Conservation (phyloP, 1,140 invertebrate genomes). For the Antheraea mylitta region DNA sequence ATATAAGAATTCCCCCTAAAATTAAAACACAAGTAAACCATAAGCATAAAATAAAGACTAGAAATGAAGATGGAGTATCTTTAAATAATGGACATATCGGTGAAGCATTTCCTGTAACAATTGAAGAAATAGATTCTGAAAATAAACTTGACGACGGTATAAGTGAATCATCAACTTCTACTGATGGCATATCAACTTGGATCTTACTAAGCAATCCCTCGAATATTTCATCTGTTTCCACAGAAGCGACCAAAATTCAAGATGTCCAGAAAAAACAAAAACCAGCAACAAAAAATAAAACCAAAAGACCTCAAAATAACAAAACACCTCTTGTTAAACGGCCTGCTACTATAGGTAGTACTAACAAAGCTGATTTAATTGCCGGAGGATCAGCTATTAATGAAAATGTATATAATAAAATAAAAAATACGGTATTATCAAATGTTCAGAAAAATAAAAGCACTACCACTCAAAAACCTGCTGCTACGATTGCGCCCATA, state of each 20-base stretch:
- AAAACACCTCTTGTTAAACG: constrained; percentile 43
- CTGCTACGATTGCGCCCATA: constrained; percentile 38
- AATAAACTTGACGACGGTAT: constrained; percentile 67
- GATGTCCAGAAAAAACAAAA: constrained; percentile 60
- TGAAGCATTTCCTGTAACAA: constrained; percentile 79
- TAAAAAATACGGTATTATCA: constrained; percentile 73
- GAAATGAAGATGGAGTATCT: constrained; percentile 60
- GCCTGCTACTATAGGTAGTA: constrained; percentile 62
- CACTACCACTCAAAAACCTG: constrained; percentile 34
- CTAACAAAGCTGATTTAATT: constrained; percentile 74
- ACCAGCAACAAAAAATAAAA: constrained; percentile 58
- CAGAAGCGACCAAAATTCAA: constrained; percentile 62
- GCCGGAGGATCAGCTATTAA: constrained; percentile 75
- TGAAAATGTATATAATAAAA: constrained; percentile 75
- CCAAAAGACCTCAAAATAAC: constrained; percentile 52
- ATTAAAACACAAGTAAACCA: constrained; percentile 76
- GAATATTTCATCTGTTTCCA: constrained; percentile 50
- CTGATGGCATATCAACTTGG: constrained; percentile 87
- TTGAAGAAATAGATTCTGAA: constrained; percentile 76
- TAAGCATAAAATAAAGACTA: constrained; percentile 68
- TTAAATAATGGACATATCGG: constrained; percentile 79
- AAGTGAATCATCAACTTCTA: constrained; percentile 79
- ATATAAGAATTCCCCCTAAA: constrained; percentile 82
- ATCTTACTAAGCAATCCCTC: constrained; percentile 81
- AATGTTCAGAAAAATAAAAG: constrained; percentile 77